phyloP scores from a whole-genome alignment of 2,113 vertebrate species.

The Crotalus horridus region DNA sequence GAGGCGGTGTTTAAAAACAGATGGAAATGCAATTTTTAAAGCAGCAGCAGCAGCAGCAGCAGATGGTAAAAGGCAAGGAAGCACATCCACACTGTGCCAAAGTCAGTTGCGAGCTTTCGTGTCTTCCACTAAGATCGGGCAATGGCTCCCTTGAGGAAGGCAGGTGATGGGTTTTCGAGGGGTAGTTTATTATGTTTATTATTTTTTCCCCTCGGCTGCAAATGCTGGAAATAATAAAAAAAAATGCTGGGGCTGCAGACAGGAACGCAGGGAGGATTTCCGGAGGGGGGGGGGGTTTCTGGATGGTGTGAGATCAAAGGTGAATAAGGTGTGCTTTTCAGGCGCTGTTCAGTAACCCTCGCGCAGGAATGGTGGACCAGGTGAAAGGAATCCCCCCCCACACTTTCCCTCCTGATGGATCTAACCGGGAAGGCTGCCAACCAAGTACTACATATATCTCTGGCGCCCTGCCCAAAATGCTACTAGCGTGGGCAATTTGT shows the following conservation, averaged over 20 bases:
- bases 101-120: slow-evolving; percentile 38
- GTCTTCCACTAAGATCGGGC: not conserved
- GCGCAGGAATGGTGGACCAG: too few relatives aligned
- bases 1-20: slow-evolving; percentile 64
- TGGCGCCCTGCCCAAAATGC: not conserved
- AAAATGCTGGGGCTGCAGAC: not conserved
- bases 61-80: slow-evolving; percentile 74
- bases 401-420: not conserved
- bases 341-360: too few relatives aligned
- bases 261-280: not conserved
- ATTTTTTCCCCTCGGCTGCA: not conserved
- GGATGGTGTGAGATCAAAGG: not conserved
- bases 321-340: not conserved
- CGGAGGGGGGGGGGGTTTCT: not conserved
- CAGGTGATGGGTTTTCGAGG: slow-evolving; percentile 1
- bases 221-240: not conserved
- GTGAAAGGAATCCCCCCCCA: not conserved
- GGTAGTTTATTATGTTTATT: not conserved
- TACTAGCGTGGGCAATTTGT: not conserved
- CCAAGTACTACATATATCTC: not conserved
- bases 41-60: slow-evolving; percentile 75
- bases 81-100: slow-evolving; percentile 60
- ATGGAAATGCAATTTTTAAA: slow-evolving; percentile 74
- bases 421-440: not conserved
- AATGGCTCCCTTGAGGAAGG: not conserved